Conservation (phyloP, 1,140 invertebrate species). For the Euura saliciscinereae region DNA sequence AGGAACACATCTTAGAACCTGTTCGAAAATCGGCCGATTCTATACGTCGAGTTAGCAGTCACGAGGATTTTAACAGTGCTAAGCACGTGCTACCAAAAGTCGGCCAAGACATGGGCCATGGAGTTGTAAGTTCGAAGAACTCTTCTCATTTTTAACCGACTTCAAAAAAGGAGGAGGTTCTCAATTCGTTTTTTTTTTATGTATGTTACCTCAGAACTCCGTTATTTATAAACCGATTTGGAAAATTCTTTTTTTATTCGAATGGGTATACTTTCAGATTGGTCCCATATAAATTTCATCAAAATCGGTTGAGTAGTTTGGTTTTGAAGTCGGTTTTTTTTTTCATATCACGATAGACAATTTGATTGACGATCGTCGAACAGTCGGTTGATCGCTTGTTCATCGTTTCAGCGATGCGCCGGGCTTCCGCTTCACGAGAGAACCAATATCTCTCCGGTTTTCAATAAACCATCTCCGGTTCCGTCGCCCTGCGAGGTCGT, state of each 20-base stretch:
- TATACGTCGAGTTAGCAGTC: constrained; percentile 68
- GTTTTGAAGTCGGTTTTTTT: no score
- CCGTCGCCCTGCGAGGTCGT: constrained; percentile 48
- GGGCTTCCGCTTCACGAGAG: constrained; percentile 53
- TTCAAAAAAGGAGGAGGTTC: no score
- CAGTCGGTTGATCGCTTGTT: neutral
- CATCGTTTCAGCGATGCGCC: constrained; percentile 44
- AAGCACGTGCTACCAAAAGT: constrained; percentile 54
- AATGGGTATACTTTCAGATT: no score
- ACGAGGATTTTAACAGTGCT: constrained; percentile 67
- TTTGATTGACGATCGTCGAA: neutral
- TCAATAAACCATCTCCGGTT: constrained; percentile 44
- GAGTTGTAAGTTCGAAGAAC: constrained; percentile 42
- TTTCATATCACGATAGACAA: constrained; percentile 9
- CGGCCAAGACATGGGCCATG: constrained; percentile 54
- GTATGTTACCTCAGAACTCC: no score
- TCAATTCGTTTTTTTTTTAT: no score
- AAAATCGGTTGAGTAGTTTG: no score
- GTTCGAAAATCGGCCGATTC: constrained; percentile 51
- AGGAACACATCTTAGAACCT: constrained; percentile 63
- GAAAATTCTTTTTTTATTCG: no score
- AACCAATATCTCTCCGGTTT: constrained; percentile 53
- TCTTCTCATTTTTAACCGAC: constrained; percentile 20
- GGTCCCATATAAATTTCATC: no score
- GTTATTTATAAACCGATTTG: no score